These are phyloP conservation scores for Anhinga rufa DNA, from an alignment of 2,113 vertebrate genomes.

Conservation along the genomic window DNA sequence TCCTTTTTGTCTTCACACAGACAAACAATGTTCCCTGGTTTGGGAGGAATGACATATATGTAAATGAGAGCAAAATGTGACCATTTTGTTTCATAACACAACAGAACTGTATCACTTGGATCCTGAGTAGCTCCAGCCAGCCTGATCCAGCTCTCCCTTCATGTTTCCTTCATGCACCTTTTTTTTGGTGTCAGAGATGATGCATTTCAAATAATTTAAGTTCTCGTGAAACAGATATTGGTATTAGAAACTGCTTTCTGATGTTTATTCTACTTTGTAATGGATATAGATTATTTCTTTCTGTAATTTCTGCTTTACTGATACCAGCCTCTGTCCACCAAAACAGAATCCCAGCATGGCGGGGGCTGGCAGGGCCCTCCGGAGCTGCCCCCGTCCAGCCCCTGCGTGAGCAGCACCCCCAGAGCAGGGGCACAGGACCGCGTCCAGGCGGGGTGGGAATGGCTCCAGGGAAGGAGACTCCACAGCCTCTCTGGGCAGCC, in stretches of 20 bases:
- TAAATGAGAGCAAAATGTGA: constrained; percentile 19
- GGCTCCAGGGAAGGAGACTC: no score
- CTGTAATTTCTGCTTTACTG: background rate
- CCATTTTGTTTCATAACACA: background rate
- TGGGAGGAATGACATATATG: background rate
- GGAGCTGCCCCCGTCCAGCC: no score
- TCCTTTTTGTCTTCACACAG: background rate
- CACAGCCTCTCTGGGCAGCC: no score
- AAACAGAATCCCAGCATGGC: no score
- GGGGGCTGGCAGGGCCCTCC: no score
- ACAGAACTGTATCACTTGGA: background rate
- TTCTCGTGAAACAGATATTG: background rate
- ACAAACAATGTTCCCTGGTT: constrained; percentile 16
- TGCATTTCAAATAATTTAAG: background rate
- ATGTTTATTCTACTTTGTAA: background rate
- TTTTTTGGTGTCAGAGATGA: background rate
- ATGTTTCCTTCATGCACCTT: background rate
- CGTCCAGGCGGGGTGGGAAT: no score
- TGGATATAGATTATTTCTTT: background rate
- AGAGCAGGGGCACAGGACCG: no score
- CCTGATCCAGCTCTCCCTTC: background rate
- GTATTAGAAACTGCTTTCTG: background rate
- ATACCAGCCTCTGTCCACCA: background rate
- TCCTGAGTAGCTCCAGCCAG: background rate
- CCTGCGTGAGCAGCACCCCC: no score